Evolutionary conservation across 30 jellyfish, hydroid and myxozoan genomes (phyloP), one percentile per base, ranked within the genome.

Genomic region (Hydra vulgaris): DNA sequence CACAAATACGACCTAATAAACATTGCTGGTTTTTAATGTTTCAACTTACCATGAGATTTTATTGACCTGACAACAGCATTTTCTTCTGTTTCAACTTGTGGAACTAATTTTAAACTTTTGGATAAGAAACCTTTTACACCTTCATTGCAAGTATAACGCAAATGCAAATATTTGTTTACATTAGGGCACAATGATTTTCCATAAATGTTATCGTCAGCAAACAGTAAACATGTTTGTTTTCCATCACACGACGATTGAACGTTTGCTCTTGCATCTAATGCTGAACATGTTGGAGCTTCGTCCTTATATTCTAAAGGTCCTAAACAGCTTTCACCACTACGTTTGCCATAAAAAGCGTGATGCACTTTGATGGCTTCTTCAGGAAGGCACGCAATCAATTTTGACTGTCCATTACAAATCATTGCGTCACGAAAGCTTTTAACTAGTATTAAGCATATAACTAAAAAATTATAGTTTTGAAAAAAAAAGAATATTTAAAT

Each of bases 281-380:
- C 98, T 8, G 98, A 92, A 54, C 98, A 92, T 25, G 98, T 83
- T 20, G 98, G 98, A 54, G 96, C 81, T 40, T 92, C 98, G 66
- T 92, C 98, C 76, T 81, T 87, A 81, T 70, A 92, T 69, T 94
- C 90, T 26, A 92, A 24, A 26, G 27, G 54, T 17, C 98, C 98
- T 27, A 87, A 89, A 76, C 98, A 92, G 75, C 88, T 96, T 71
- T 82, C 95, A 0, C 98, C 98, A 73, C 79, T 92, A 94, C 80
- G 83, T 77, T 92, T 92, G 53, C 98, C 98, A 27, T 92, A 92
- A 79, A 92, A 92, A 0, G 98, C 98, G 73, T 84, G 80, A 75
- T 86, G 89, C 8, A 87, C 89, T 72, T 86, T 87, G 79, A 92
- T 82, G 55, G 66, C 85, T 53, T 78, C 85, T 70, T 81, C 86